Conservation (phyloP, 2,797 vertebrate species). For the Melanotaenia pygmaea region DNA sequence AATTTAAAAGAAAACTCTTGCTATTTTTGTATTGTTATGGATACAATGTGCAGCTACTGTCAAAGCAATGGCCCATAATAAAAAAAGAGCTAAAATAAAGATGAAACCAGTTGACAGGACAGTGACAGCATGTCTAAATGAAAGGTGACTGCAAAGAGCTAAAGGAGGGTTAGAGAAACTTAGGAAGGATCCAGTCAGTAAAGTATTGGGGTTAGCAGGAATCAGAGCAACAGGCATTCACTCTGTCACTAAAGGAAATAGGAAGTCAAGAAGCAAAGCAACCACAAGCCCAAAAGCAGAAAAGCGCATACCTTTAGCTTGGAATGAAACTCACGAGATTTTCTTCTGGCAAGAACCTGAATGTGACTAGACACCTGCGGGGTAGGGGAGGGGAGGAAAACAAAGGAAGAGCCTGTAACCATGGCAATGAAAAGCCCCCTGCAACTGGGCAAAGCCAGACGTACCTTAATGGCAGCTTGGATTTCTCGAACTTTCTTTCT, state of each 20-base stretch:
- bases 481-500: conserved; percentile 99
- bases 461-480: conserved; percentile 99
- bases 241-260: conserved; percentile 91
- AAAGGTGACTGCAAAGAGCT: conserved; percentile 25
- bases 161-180: conserved; percentile 58
- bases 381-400: conserved; percentile 98
- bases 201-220: conserved; percentile 84
- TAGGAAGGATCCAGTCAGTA: conserved; percentile 85
- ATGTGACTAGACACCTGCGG: conserved; percentile 99
- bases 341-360: conserved; percentile 99
- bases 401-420: conserved; percentile 99
- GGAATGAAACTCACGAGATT: conserved; percentile 99
- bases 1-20: too few species aligned
- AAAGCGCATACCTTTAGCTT: conserved; percentile 99
- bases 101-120: conserved; percentile 25
- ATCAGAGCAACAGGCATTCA: conserved; percentile 89
- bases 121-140: conserved; percentile 26
- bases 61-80: conserved; percentile 54
- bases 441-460: conserved; percentile 98
- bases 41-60: conserved; percentile 35
- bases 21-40: neutral
- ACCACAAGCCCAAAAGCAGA: conserved; percentile 99
- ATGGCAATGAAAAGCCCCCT: conserved; percentile 99
- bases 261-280: conserved; percentile 93
- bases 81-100: conserved; percentile 29